phyloP scores from a whole-genome alignment of 2,888 invertebrate genomes.

The Polyommatus iphigenia region DNA sequence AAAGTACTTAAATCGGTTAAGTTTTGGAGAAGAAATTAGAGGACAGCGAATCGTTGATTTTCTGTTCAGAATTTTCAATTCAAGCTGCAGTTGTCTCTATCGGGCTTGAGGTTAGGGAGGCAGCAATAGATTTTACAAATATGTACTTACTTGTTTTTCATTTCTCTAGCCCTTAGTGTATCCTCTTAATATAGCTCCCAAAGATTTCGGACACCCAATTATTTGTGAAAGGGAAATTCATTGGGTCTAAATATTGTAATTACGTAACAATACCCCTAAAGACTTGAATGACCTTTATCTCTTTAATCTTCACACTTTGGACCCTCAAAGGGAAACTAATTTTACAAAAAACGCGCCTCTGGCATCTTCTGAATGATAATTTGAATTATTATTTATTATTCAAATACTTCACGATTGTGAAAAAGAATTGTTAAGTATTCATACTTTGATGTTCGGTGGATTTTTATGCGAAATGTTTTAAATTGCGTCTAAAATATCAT shows the following conservation, averaged over 20 bases:
- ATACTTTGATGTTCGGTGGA: slow-evolving; percentile 3
- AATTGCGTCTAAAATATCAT: neutral
- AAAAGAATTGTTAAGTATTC: slow-evolving; percentile 22
- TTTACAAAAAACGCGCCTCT: slow-evolving; percentile 23
- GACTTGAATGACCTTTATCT: slow-evolving; percentile 4
- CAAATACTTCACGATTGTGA: slow-evolving; percentile 16
- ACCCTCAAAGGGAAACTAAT: slow-evolving; percentile 32
- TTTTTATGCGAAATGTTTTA: neutral
- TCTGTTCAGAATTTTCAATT: no score
- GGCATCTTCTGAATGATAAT: neutral
- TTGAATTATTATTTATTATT: slow-evolving; percentile 24
- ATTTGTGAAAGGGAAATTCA: neutral
- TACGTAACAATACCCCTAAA: slow-evolving; percentile 19
- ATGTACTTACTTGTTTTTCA: no score
- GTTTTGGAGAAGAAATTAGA: no score
- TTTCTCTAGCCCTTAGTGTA: neutral
- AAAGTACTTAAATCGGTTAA: no score
- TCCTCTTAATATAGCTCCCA: neutral
- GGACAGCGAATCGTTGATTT: no score
- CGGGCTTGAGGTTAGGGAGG: no score
- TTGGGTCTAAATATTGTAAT: neutral
- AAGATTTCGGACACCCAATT: neutral
- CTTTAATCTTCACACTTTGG: slow-evolving; percentile 31
- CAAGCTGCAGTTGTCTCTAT: no score
- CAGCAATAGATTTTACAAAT: no score